phyloP scores from a whole-genome alignment of 2,888 invertebrate genomes.

The Chrysopilus asiliformis region DNA sequence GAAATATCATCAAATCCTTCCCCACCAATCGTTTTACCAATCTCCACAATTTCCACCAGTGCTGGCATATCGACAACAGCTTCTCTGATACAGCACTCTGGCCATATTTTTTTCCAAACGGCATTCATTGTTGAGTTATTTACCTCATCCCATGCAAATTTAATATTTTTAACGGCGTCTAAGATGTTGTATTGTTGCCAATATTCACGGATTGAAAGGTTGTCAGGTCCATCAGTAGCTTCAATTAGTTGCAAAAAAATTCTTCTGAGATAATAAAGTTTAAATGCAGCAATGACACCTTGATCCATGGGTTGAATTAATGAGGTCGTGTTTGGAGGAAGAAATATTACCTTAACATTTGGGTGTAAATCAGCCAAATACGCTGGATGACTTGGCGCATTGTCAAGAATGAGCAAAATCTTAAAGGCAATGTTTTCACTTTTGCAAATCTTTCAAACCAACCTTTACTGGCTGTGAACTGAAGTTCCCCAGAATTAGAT shows the following conservation, averaged over 20 bases:
- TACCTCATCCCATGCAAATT: slow-evolving; percentile 12
- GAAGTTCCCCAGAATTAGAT: too few relatives aligned
- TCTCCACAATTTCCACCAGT: slow-evolving; percentile 13
- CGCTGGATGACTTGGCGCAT: slow-evolving; percentile 12
- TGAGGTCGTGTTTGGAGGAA: too few relatives aligned
- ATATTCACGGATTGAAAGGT: slow-evolving; percentile 10
- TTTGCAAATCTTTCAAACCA: slow-evolving; percentile 17
- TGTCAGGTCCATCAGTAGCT: slow-evolving; percentile 10
- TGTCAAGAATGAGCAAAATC: slow-evolving; percentile 13
- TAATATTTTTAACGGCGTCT: slow-evolving; percentile 14
- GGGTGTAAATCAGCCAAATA: slow-evolving; percentile 7
- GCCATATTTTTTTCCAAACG: slow-evolving; percentile 14
- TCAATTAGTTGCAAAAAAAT: slow-evolving; percentile 10
- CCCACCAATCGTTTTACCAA: slow-evolving; percentile 16
- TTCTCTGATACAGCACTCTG: slow-evolving; percentile 15
- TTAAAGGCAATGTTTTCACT: slow-evolving; percentile 10
- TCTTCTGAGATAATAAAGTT: too few relatives aligned
- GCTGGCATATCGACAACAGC: slow-evolving; percentile 13
- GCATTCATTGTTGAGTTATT: slow-evolving; percentile 13
- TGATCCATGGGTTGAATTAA: too few relatives aligned
- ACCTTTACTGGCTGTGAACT: slow-evolving; percentile 15
- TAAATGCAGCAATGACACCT: too few relatives aligned
- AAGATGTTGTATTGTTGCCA: slow-evolving; percentile 16
- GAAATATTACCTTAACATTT: too few relatives aligned
- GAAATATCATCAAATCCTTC: slow-evolving; percentile 17